A percentile compares a stretch with the other conserved stretches of the same genome.
Conservation (phyloP, 2,113 vertebrate genomes). For the Phylloscopus trochilus region DNA sequence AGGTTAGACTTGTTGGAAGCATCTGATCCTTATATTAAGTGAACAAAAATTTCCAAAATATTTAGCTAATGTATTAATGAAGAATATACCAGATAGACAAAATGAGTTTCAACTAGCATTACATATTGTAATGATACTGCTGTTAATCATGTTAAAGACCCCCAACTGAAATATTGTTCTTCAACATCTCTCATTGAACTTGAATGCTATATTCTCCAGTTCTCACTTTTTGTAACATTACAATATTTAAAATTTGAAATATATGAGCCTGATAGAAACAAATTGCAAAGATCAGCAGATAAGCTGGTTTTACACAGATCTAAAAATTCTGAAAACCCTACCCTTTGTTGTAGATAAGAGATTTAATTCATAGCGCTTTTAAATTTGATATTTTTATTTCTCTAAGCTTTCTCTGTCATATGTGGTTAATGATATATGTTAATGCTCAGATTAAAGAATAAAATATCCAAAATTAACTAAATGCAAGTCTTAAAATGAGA, state of each 20-base stretch:
- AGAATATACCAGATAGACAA: neutral
- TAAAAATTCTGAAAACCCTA: neutral
- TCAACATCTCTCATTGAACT: neutral
- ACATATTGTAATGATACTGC: neutral
- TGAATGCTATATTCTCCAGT: neutral
- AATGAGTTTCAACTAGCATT: neutral
- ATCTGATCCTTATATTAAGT: neutral
- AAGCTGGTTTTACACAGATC: neutral
- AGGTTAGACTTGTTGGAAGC: neutral
- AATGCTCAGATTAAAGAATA: neutral
- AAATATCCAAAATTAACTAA: neutral
- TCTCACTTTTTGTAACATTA: neutral
- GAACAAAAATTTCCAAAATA: neutral
- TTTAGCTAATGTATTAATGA: neutral
- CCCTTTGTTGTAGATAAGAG: fast-evolving
- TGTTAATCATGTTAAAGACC: neutral
- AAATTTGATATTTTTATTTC: neutral
- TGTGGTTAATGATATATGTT: neutral
- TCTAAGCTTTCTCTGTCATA: neutral
- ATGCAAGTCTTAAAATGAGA: neutral
- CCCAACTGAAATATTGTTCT: neutral
- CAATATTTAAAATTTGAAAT: neutral
- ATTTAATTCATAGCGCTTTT: neutral
- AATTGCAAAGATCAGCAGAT: neutral
- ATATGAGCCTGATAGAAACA: neutral